Conservation (phyloP, 1,140 invertebrate species). For the Bicyclus anynana region DNA sequence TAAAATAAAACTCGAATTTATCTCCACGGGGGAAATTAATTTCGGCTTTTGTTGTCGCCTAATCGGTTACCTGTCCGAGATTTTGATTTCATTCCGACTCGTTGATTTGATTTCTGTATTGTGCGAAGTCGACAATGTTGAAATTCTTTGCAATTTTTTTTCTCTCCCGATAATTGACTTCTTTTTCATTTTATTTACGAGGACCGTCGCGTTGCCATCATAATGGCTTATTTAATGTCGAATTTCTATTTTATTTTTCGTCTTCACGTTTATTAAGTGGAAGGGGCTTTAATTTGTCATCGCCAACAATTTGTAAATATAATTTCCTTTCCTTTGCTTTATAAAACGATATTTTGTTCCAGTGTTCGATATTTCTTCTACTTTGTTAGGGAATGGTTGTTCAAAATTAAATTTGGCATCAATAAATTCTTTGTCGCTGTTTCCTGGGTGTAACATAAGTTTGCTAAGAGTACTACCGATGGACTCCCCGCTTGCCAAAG, state of each 20-base stretch:
- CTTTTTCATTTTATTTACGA: slow-evolving; percentile 21
- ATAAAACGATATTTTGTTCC: neutral
- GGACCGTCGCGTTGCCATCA: slow-evolving; percentile 1
- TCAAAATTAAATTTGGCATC: slow-evolving; percentile 13
- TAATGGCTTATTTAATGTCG: slow-evolving; percentile 21
- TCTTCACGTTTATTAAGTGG: slow-evolving; percentile 13
- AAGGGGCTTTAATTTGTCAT: slow-evolving; percentile 13
- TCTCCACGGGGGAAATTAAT: slow-evolving; percentile 58
- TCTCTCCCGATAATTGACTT: slow-evolving; percentile 18
- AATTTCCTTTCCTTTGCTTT: neutral
- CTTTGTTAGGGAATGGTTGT: neutral
- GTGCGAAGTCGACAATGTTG: slow-evolving; percentile 16
- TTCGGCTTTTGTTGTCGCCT: slow-evolving; percentile 59
- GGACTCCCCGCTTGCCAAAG: slow-evolving; percentile 33
- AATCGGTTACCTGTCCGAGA: slow-evolving; percentile 55
- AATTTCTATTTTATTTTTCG: slow-evolving; percentile 17
- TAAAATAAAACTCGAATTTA: slow-evolving; percentile 65
- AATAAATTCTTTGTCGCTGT: slow-evolving; percentile 10
- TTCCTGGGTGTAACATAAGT: slow-evolving; percentile 25
- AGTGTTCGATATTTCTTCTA: neutral
- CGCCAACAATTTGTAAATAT: slow-evolving; percentile 7
- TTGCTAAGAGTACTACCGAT: slow-evolving; percentile 22
- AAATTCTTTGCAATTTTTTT: slow-evolving; percentile 13
- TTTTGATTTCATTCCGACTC: slow-evolving; percentile 48
- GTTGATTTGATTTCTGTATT: slow-evolving; percentile 25